These are phyloP conservation scores for Pseudolaguvia tuberculata DNA, from an alignment of 2,113 vertebrate species.

Conservation along the genomic window DNA sequence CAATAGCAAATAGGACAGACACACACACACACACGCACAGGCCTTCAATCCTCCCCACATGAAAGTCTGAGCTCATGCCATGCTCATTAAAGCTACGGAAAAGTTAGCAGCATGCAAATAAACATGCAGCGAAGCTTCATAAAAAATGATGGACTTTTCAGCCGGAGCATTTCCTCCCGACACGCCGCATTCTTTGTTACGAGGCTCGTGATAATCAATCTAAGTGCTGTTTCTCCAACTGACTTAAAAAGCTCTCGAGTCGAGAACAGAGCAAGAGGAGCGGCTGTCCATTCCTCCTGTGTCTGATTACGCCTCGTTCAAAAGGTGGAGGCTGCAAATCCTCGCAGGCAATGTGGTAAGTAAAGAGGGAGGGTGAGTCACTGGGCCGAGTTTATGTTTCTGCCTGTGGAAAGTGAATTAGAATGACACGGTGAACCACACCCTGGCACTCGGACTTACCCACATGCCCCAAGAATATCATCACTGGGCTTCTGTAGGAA, in stretches of 20 bases:
- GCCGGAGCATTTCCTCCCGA: neutral
- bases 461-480: conserved; percentile 27
- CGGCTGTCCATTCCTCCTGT: conserved; percentile 22
- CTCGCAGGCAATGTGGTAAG: conserved; percentile 32
- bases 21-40: conserved; percentile 12
- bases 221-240: conserved; percentile 8
- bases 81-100: conserved; percentile 40
- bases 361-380: conserved; percentile 43
- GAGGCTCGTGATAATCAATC: neutral
- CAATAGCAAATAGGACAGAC: neutral
- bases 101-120: conserved; percentile 39
- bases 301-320: conserved; percentile 24
- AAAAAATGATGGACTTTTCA: conserved; percentile 32
- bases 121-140: conserved; percentile 28
- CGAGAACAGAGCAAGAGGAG: conserved; percentile 4
- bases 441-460: conserved; percentile 36
- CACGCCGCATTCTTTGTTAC: neutral
- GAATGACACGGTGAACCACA: conserved; percentile 28
- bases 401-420: conserved; percentile 45
- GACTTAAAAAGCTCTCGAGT: neutral
- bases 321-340: neutral
- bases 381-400: conserved; percentile 46
- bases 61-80: conserved; percentile 38
- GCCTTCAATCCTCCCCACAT: conserved; percentile 47
- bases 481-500: conserved; percentile 16